Evolutionary conservation across 2,888 invertebrate species (phyloP), one percentile per base, ranked within the genome.

Genomic region (Clivina fossor): DNA sequence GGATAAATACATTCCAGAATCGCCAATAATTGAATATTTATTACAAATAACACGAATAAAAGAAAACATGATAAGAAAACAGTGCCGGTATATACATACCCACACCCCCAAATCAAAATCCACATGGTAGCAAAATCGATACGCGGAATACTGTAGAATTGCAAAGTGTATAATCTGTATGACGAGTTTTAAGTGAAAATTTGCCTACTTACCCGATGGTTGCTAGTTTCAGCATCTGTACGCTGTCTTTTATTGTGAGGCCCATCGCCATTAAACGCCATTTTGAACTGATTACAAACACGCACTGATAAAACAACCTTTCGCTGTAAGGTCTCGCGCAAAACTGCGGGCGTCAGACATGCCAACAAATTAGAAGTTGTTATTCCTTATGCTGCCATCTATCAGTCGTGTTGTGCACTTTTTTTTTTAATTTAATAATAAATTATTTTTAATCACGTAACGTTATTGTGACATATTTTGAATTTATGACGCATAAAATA

Each of bases 251-350:
- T 76, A 63, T 69, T 71, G 62, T 73, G 73, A 59, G 75, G 75
- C 61, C 81, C 80, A 78, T 82, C 82, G 71, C 83, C 83, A 78
- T 83, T 83, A 79, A 82, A 83, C 81, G 83, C 82, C 83, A 83
- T 83, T 74, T 76, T 82, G 78, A 74, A 80, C 30, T 44, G 28
- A 30, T 40, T 55, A 55, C 30, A 55, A 55, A 55, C 47, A 55
- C 38, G 38, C 55, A 55, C 55, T 55, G 55, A 55, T 55, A 40
- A 55, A 63, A 65, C 64, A 65, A 68, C 69, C 65, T 60, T 62
- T 65, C 69, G 64, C 66, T 63, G 59, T 65, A 56, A 69, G 68
- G 66, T 68, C 69, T 71, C 72, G 71, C 72, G 69, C 69, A 69
- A 65, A 70, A 73, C 73, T 72, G 68, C 30, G 55, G 47, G 28